phyloP scores from a whole-genome alignment of 2,888 invertebrate species.

The Octodonta nipae region DNA sequence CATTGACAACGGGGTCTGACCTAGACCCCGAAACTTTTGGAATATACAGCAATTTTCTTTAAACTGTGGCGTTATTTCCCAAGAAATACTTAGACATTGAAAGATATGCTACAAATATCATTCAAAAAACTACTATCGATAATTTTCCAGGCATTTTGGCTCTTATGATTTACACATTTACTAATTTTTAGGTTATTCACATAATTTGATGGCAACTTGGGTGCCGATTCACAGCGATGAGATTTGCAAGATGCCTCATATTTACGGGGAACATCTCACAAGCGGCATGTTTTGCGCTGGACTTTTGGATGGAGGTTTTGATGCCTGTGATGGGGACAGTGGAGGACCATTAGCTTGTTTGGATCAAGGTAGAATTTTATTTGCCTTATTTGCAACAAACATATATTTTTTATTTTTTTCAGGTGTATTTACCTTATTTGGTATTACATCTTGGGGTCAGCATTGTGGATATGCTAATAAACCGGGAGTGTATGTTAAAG shows the following conservation, averaged over 20 bases:
- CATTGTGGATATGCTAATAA: slow-evolving; percentile 60
- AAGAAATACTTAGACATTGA: too few relatives aligned
- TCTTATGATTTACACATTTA: not conserved
- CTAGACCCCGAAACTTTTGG: too few relatives aligned
- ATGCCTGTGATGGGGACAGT: slow-evolving; percentile 73
- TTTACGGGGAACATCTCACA: slow-evolving; percentile 53
- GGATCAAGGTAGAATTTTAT: slow-evolving; percentile 44
- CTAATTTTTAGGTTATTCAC: slow-evolving; percentile 36
- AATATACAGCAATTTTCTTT: too few relatives aligned
- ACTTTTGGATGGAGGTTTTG: slow-evolving; percentile 57
- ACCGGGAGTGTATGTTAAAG: slow-evolving; percentile 60
- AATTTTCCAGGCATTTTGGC: not conserved
- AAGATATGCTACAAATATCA: too few relatives aligned
- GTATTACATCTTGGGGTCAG: slow-evolving; percentile 66
- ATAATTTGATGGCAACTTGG: slow-evolving; percentile 50
- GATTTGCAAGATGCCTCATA: slow-evolving; percentile 50
- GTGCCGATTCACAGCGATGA: slow-evolving; percentile 52
- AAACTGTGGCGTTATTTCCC: too few relatives aligned
- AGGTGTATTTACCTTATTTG: slow-evolving; percentile 54
- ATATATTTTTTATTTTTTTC: slow-evolving; percentile 15
- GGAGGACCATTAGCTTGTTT: slow-evolving; percentile 71
- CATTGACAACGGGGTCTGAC: too few relatives aligned
- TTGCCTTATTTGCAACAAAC: not conserved
- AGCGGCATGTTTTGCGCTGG: slow-evolving; percentile 74
- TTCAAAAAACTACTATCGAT: too few relatives aligned